phyloP scores from a whole-genome alignment of 2,888 invertebrate species.

The Tipula helvola region DNA sequence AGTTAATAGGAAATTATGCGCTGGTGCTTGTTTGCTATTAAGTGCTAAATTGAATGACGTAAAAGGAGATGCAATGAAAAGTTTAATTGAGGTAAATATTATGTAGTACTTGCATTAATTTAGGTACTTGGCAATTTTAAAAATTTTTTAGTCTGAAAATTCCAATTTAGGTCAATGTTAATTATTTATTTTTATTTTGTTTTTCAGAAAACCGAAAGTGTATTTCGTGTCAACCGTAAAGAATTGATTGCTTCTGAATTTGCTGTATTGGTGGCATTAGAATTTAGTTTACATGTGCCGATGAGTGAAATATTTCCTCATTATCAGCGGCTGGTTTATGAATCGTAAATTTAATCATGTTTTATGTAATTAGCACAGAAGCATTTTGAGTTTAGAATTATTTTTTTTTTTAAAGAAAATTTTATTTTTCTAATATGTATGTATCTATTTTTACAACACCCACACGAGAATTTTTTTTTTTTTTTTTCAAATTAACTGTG shows the following conservation, averaged over 20 bases:
- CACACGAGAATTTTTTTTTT: not conserved
- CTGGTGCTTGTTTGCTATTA: conserved; percentile 85
- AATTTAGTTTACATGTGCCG: conserved; percentile 87
- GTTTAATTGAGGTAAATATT: conserved; percentile 67
- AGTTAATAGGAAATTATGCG: conserved; percentile 88
- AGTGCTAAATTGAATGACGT: conserved; percentile 96
- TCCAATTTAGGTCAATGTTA: not conserved
- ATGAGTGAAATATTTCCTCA: conserved; percentile 88
- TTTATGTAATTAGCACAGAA: not conserved
- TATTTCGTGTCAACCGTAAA: conserved; percentile 79
- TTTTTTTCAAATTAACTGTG: not conserved
- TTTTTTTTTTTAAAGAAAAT: not conserved
- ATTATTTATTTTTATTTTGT: conserved; percentile 11
- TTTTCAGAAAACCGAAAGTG: conserved; percentile 73
- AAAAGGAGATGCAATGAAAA: conserved; percentile 76
- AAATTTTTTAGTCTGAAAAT: not conserved
- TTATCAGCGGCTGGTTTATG: conserved; percentile 86
- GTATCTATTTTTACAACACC: not conserved
- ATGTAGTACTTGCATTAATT: too few relatives aligned
- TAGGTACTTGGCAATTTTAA: too few relatives aligned
- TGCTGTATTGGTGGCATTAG: conserved; percentile 85
- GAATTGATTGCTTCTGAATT: conserved; percentile 88
- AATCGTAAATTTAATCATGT: conserved; percentile 61
- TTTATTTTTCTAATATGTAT: not conserved
- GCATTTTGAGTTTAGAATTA: not conserved